A percentile compares a stretch with the other conserved stretches of the same genome.
phyloP scores from a whole-genome alignment of 2,113 vertebrate genomes.

The Nycticryphes semicollaris region DNA sequence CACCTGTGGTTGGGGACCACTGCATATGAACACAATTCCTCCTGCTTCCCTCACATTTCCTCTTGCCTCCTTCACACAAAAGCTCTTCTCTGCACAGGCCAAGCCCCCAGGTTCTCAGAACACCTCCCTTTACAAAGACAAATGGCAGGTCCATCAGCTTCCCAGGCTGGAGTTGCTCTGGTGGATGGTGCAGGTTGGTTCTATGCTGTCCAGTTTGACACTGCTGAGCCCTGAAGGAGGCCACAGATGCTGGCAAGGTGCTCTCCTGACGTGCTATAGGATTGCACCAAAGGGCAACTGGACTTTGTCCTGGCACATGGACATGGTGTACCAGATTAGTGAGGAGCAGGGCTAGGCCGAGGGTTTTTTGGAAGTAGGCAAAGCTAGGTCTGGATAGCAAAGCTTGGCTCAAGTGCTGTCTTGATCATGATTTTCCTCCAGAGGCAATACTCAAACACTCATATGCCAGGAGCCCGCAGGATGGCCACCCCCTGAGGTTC shows the following conservation, averaged over 20 bases:
- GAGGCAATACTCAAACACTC: not conserved
- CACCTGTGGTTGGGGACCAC: not conserved
- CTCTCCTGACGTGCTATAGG: too few relatives aligned
- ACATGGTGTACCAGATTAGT: not conserved
- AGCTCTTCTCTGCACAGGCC: not conserved
- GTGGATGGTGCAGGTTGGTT: not conserved
- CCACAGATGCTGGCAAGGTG: not conserved
- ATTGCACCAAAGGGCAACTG: not conserved
- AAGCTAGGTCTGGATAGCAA: not conserved
- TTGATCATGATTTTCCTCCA: not conserved
- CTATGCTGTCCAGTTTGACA: not conserved
- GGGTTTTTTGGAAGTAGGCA: not conserved
- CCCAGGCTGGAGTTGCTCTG: not conserved
- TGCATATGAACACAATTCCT: accelerated
- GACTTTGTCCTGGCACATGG: not conserved
- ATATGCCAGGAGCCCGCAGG: not conserved
- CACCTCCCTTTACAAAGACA: not conserved
- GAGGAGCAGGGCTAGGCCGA: not conserved
- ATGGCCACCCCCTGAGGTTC: accelerated
- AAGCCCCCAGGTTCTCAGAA: not conserved
- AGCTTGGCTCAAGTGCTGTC: not conserved
- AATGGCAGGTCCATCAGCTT: not conserved
- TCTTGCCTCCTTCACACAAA: not conserved
- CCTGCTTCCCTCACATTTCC: not conserved
- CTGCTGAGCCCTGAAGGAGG: not conserved